Conservation (phyloP, 2,888 invertebrate genomes). For the Vesta saturnalis region DNA sequence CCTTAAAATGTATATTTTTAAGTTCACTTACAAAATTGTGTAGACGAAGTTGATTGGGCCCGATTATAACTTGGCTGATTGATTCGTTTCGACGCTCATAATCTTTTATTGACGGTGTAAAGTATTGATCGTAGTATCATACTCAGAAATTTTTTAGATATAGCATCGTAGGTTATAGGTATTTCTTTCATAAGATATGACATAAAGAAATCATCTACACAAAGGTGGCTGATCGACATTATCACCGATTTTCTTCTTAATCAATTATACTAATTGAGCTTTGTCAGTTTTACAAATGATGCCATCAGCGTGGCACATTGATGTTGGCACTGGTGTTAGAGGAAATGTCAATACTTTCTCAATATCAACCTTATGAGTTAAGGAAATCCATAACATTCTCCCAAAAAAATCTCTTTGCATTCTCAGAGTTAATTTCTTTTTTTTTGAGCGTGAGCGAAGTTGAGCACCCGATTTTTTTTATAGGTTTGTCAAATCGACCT, state of each 20-base stretch:
- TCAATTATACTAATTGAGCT: not conserved
- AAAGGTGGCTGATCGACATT: conserved; percentile 12
- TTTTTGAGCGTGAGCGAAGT: conserved; percentile 39
- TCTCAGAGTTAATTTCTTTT: conserved; percentile 40
- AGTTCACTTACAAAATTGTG: conserved; percentile 45
- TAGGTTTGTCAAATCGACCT: conserved; percentile 43
- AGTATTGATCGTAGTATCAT: conserved; percentile 38
- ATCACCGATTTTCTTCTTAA: not conserved
- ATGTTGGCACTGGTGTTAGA: conserved; percentile 40
- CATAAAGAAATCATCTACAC: conserved; percentile 47
- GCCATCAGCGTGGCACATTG: conserved; percentile 49
- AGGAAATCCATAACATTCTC: conserved; percentile 47
- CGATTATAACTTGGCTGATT: conserved; percentile 38
- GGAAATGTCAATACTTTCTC: conserved; percentile 39
- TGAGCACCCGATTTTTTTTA: conserved; percentile 33
- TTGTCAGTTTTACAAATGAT: conserved; percentile 10
- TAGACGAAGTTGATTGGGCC: conserved; percentile 47
- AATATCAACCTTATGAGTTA: conserved; percentile 38
- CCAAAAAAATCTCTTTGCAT: too few species aligned
- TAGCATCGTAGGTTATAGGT: conserved; percentile 39
- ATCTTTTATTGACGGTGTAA: conserved; percentile 28
- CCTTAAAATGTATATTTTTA: conserved; percentile 46
- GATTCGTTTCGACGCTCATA: conserved; percentile 37
- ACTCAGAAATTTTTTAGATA: conserved; percentile 40
- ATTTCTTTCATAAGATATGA: conserved; percentile 45